These are phyloP conservation scores for Tragelaphus scriptus DNA, from an alignment of 2,113 vertebrate species.

Conservation along the genomic window DNA sequence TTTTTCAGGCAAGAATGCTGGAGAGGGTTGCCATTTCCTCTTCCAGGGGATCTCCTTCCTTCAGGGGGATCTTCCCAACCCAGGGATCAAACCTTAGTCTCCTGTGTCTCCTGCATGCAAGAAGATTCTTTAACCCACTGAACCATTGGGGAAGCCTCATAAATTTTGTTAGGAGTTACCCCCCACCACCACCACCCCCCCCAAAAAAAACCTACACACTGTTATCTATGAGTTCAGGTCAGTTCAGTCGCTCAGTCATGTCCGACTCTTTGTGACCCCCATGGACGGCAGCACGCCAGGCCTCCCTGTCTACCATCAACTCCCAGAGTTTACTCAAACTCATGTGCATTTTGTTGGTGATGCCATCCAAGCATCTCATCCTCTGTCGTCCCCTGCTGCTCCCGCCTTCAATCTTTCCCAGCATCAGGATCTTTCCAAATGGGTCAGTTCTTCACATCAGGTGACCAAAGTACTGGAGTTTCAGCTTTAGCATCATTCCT, in stretches of 20 bases:
- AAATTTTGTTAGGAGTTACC: not conserved
- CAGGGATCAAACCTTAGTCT: not conserved
- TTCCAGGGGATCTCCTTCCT: not conserved
- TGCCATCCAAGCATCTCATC: not conserved
- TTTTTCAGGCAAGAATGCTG: not conserved
- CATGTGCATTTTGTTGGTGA: not conserved
- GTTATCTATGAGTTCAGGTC: not conserved
- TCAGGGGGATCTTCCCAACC: not conserved
- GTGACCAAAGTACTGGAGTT: not conserved
- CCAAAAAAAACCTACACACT: not conserved
- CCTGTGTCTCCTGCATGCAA: not conserved
- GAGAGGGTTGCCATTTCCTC: not conserved
- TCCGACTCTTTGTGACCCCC: not conserved
- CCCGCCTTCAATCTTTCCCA: not conserved
- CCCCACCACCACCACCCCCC: fast-evolving
- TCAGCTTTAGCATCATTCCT: not conserved
- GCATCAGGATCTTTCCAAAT: not conserved
- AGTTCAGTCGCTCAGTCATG: not conserved
- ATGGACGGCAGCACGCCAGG: not conserved
- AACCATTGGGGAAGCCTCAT: not conserved
- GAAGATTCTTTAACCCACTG: not conserved
- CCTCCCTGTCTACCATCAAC: not conserved
- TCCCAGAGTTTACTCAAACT: not conserved
- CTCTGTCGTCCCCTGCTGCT: not conserved
- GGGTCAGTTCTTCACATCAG: not conserved